Conservation (phyloP, 2,888 invertebrate genomes). For the Pseudoips prasinana region DNA sequence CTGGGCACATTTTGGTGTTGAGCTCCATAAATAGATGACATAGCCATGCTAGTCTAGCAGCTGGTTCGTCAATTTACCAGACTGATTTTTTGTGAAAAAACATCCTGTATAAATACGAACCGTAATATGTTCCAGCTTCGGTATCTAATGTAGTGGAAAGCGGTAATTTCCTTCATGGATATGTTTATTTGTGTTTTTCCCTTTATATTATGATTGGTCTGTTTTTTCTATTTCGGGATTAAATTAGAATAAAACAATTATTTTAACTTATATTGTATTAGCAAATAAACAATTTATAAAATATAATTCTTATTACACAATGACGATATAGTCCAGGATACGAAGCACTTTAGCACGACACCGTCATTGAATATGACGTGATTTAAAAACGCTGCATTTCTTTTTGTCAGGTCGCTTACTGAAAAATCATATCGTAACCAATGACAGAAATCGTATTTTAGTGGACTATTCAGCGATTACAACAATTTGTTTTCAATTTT, state of each 20-base stretch:
- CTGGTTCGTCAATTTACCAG: too few species aligned
- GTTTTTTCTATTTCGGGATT: not conserved
- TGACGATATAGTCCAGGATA: slow-evolving; percentile 65
- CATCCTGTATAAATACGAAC: too few species aligned
- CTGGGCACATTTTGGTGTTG: too few species aligned
- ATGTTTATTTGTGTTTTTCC: too few species aligned
- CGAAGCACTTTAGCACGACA: slow-evolving; percentile 48
- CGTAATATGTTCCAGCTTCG: too few species aligned
- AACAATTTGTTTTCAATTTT: slow-evolving; percentile 63
- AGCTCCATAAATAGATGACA: too few species aligned
- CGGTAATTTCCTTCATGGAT: too few species aligned
- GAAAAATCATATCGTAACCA: slow-evolving; percentile 37
- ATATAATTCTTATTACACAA: slow-evolving; percentile 75
- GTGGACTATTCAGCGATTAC: slow-evolving; percentile 61
- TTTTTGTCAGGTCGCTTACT: not conserved
- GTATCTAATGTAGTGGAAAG: too few species aligned
- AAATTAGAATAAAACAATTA: slow-evolving; percentile 44
- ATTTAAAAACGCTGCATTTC: slow-evolving; percentile 22
- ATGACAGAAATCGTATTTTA: slow-evolving; percentile 28
- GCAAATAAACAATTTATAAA: slow-evolving; percentile 82
- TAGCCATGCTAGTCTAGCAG: too few species aligned
- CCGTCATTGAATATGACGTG: slow-evolving; percentile 47
- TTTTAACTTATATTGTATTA: slow-evolving; percentile 84
- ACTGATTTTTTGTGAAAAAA: too few species aligned
- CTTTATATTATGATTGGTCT: too few species aligned